A percentile compares a stretch with the other conserved stretches of the same genome.
These are phyloP conservation scores for Pentalonia nigronervosa DNA, from an alignment of 1,140 invertebrate species.

Conservation along the genomic window DNA sequence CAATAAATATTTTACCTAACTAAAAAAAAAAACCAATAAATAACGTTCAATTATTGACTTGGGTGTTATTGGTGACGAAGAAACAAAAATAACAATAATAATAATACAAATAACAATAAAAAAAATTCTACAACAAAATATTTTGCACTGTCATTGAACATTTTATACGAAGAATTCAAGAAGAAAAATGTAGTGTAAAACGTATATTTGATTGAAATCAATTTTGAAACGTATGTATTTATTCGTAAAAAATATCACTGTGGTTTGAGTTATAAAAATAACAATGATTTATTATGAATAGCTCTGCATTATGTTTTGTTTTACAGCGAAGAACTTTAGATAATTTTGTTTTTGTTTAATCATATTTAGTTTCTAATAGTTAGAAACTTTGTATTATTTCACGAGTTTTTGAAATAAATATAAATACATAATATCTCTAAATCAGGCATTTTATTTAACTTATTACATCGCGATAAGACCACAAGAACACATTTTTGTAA, in stretches of 20 bases:
- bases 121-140: not conserved
- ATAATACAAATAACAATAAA: not conserved
- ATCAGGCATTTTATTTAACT: too few relatives aligned
- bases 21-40: not conserved
- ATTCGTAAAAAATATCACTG: not conserved
- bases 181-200: not conserved
- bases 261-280: not conserved
- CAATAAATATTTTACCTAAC: not conserved
- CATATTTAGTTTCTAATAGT: not conserved
- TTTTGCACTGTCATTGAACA: not conserved
- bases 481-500: too few relatives aligned
- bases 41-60: not conserved
- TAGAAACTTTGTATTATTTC: too few relatives aligned
- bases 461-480: too few relatives aligned
- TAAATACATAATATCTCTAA: too few relatives aligned
- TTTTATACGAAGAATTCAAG: not conserved
- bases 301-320: not conserved
- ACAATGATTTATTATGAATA: not conserved
- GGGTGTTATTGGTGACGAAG: not conserved
- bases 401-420: too few relatives aligned
- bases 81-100: not conserved
- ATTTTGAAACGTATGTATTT: not conserved
- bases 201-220: not conserved
- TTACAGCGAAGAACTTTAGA: not conserved
- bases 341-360: not conserved